A percentile compares a stretch with the other conserved stretches of the same genome.
These are phyloP conservation scores for Aramus guarauna DNA, from an alignment of 2,113 vertebrate species.

Conservation along the genomic window DNA sequence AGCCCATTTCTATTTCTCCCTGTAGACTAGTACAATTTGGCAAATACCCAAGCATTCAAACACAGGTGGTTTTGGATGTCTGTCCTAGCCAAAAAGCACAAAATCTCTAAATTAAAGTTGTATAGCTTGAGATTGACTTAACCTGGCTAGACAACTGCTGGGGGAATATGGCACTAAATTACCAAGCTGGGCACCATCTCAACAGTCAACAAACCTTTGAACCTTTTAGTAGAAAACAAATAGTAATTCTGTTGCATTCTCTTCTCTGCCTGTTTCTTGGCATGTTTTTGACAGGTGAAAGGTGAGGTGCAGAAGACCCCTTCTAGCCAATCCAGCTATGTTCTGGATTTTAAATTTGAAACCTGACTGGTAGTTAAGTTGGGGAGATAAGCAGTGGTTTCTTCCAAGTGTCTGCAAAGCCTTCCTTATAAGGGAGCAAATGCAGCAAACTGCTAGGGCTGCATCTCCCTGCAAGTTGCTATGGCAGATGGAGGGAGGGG, in stretches of 20 bases:
- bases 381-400: neutral
- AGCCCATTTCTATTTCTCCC: neutral
- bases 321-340: neutral
- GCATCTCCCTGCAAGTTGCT: neutral
- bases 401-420: neutral
- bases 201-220: neutral
- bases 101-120: neutral
- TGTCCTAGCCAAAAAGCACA: neutral
- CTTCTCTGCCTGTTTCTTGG: neutral
- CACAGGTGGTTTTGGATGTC: neutral
- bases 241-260: neutral
- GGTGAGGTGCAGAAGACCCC: neutral
- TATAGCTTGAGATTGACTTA: neutral
- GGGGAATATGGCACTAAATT: neutral
- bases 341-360: neutral
- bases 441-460: neutral
- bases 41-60: neutral
- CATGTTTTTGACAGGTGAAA: neutral
- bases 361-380: neutral
- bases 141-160: neutral
- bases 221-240: neutral
- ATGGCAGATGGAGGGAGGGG: neutral
- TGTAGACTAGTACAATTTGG: neutral
- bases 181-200: neutral
- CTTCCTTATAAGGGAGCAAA: constrained; percentile 25